Evolutionary conservation across 2,113 vertebrate species (phyloP).

Genomic region (Rhea americana): DNA sequence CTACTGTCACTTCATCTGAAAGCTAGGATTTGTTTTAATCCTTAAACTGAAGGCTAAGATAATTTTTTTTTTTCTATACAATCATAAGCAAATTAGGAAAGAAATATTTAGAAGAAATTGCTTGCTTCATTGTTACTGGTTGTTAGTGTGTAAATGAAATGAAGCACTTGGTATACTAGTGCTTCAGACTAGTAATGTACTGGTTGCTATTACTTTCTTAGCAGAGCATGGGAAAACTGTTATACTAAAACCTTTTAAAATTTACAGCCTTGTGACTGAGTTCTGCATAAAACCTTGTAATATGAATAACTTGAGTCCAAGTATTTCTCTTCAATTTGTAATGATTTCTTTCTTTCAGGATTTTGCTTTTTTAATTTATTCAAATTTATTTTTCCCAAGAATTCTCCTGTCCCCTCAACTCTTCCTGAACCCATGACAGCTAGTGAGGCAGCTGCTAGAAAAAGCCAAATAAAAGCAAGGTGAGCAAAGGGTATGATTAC

Average conservation of each 20-base stretch:
- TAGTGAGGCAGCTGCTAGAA: constrained; percentile 94
- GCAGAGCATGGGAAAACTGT: no score
- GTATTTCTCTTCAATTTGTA: neutral
- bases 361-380: neutral
- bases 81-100: neutral
- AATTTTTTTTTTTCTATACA: neutral
- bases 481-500: constrained; percentile 46
- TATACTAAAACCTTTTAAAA: neutral
- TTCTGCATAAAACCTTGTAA: neutral
- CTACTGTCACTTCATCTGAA: neutral
- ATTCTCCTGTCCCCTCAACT: constrained; percentile 86
- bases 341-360: constrained; percentile 44
- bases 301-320: neutral
- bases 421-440: constrained; percentile 94
- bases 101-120: neutral
- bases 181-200: neutral
- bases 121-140: fast-evolving
- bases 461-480: constrained; percentile 96
- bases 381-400: constrained; percentile 78
- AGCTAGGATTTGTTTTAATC: neutral
- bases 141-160: neutral
- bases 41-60: neutral
- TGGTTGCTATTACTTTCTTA: neutral
- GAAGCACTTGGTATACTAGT: neutral
- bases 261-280: neutral